These are phyloP conservation scores for Aspiorhynchus laticeps DNA, from an alignment of 2,113 vertebrate genomes.

Conservation along the genomic window DNA sequence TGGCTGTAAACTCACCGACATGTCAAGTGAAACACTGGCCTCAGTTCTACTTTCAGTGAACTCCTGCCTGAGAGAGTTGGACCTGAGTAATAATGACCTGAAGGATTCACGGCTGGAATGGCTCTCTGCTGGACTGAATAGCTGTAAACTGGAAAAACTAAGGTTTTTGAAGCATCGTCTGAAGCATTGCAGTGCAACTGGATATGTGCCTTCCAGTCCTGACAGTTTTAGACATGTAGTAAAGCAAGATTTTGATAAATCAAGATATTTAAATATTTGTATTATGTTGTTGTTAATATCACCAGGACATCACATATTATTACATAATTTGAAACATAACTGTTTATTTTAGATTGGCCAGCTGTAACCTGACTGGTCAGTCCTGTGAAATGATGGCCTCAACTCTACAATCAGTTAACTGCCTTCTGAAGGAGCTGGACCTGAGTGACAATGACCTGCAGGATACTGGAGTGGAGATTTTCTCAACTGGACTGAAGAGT, in stretches of 20 bases:
- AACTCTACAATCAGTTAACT: constrained; percentile 1
- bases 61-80: neutral
- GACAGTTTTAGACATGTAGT: neutral
- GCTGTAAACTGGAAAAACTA: constrained; percentile 19
- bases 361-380: constrained; percentile 7
- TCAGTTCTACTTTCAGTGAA: neutral
- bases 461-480: neutral
- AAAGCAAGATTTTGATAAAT: neutral
- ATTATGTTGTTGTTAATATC: neutral
- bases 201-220: neutral
- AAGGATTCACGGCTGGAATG: constrained; percentile 4
- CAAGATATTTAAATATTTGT: neutral
- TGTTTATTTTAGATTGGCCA: neutral
- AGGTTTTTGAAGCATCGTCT: neutral
- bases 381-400: neutral
- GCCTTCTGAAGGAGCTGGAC: constrained; percentile 11
- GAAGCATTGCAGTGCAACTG: neutral
- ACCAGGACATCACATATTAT: neutral
- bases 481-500: constrained; percentile 2
- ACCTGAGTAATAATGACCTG: constrained; percentile 18
- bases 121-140: constrained; percentile 23
- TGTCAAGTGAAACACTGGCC: constrained; percentile 12
- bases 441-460: constrained; percentile 10
- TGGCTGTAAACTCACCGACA: neutral
- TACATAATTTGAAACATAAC: neutral